phyloP scores from a whole-genome alignment of 2,888 invertebrate species.

The Nudaria mundana region DNA sequence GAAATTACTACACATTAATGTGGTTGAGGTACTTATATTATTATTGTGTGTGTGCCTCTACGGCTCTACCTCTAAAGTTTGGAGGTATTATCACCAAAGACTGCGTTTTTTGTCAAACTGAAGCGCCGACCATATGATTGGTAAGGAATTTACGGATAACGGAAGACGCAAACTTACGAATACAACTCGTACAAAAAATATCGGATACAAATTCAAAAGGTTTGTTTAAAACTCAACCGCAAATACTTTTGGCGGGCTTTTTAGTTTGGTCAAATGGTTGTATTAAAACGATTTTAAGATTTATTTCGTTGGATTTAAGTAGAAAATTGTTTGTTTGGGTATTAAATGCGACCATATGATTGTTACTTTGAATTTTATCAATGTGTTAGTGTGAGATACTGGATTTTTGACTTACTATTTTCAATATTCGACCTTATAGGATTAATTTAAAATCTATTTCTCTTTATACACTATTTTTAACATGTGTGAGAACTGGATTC shows the following conservation, averaged over 20 bases:
- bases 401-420: conserved; percentile 23
- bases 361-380: conserved; percentile 54
- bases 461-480: not conserved
- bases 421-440: conserved; percentile 17
- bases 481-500: conserved; percentile 62
- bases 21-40: not conserved
- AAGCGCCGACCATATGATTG: conserved; percentile 30
- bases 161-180: conserved; percentile 15
- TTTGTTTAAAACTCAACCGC: conserved; percentile 16
- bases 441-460: conserved; percentile 13
- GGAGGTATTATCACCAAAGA: not conserved
- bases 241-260: conserved; percentile 26
- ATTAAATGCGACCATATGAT: conserved; percentile 54
- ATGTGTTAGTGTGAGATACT: conserved; percentile 51
- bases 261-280: conserved; percentile 14
- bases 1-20: not conserved
- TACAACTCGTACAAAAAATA: conserved; percentile 8
- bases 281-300: conserved; percentile 15
- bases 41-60: no score
- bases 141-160: conserved; percentile 30
- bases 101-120: conserved; percentile 9
- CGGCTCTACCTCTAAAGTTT: no score
- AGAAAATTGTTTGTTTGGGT: conserved; percentile 14
- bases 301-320: not conserved
- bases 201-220: conserved; percentile 11